phyloP scores from a whole-genome alignment of 2,113 vertebrate species.

The Rhabdornis inornatus region DNA sequence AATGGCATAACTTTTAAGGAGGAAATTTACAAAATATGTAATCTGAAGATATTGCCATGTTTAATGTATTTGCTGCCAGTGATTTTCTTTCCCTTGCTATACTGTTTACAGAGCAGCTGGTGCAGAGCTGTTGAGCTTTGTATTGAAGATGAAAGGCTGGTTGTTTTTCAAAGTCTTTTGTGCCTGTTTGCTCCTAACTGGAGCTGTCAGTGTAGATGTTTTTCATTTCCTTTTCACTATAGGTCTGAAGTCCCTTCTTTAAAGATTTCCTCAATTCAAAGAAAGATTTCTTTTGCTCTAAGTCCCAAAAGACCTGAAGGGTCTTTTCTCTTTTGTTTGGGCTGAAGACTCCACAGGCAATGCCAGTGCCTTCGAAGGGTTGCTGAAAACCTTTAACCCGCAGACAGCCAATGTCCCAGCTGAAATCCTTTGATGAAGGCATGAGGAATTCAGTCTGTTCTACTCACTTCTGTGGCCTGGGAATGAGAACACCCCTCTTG shows the following conservation, averaged over 20 bases:
- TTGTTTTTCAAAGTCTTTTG: conserved; percentile 65
- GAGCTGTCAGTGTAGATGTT: conserved; percentile 55
- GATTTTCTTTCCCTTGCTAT: conserved; percentile 43
- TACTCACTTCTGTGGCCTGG: background rate
- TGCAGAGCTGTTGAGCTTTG: conserved; percentile 52
- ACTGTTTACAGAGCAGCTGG: conserved; percentile 54
- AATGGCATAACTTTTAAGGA: conserved; percentile 21
- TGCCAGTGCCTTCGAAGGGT: background rate
- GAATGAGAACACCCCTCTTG: background rate
- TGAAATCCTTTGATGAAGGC: conserved; percentile 2
- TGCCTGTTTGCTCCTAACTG: conserved; percentile 54
- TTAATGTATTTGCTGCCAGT: conserved; percentile 53
- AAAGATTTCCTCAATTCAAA: conserved; percentile 52
- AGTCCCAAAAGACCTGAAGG: conserved; percentile 16
- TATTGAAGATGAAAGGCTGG: conserved; percentile 63
- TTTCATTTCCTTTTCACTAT: conserved; percentile 52
- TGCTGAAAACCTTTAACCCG: conserved; percentile 20
- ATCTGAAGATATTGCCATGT: conserved; percentile 43
- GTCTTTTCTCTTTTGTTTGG: conserved; percentile 47
- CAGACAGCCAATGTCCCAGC: background rate
- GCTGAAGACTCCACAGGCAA: conserved; percentile 8
- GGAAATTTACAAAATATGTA: conserved; percentile 25
- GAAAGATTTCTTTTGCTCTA: conserved; percentile 7
- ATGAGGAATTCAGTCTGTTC: background rate
- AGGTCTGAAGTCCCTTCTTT: conserved; percentile 57